A percentile compares a stretch with the other conserved stretches of the same genome.
Evolutionary conservation across 1,140 invertebrate species (phyloP).

Genomic region (Proctacanthus coquilletti): DNA sequence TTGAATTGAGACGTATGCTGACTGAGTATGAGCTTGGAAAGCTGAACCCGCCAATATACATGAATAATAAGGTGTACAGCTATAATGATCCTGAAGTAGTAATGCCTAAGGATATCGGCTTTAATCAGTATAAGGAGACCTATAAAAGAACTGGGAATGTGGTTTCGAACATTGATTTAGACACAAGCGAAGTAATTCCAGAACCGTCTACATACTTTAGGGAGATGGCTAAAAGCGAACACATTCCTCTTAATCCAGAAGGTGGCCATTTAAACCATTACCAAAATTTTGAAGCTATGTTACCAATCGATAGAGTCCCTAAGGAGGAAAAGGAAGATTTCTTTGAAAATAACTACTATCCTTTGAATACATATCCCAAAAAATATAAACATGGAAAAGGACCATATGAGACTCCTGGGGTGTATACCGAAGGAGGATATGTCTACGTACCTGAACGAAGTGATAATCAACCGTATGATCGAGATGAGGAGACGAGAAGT

Average conservation of each 20-base stretch:
- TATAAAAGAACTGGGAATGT: background rate
- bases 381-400: background rate
- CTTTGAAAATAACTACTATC: slow-evolving; percentile 4
- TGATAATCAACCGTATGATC: slow-evolving; percentile 27
- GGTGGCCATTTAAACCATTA: background rate
- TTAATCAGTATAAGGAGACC: background rate
- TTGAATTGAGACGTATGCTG: slow-evolving; percentile 8
- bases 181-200: background rate
- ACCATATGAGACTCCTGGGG: slow-evolving; percentile 12
- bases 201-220: background rate
- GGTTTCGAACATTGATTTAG: background rate
- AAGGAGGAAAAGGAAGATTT: background rate
- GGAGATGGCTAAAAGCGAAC: slow-evolving; percentile 2
- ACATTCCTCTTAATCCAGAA: background rate
- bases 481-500: slow-evolving; percentile 13
- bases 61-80: background rate
- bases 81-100: background rate
- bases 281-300: background rate
- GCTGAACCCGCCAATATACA: slow-evolving; percentile 1
- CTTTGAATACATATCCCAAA: background rate
- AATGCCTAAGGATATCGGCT: too few species aligned
- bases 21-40: slow-evolving; percentile 4
- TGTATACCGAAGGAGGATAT: slow-evolving; percentile 48
- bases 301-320: background rate
- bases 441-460: slow-evolving; percentile 31